Percentiles rank a stretch among this genome's conserved stretches.
phyloP scores from a whole-genome alignment of 2,888 invertebrate species.

The Crossocerus cetratus region DNA sequence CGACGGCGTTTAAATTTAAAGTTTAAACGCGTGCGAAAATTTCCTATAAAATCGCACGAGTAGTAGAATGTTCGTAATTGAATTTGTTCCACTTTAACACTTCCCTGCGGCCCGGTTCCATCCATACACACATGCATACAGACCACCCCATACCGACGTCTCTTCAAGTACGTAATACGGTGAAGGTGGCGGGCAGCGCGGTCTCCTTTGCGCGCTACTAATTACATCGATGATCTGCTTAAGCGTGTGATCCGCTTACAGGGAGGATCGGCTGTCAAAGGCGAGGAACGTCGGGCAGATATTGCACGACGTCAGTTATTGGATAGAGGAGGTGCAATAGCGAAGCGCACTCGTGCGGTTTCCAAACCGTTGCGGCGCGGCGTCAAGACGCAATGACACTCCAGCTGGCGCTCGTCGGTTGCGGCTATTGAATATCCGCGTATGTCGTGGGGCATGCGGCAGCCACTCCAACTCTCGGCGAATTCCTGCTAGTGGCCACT shows the following conservation, averaged over 20 bases:
- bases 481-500: background rate
- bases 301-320: conserved; percentile 1
- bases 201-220: conserved; percentile 2
- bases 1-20: too few species aligned
- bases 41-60: too few species aligned
- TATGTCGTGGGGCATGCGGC: background rate
- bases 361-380: background rate
- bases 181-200: background rate
- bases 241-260: conserved; percentile 12
- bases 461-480: background rate
- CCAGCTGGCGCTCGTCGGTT: conserved; percentile 24
- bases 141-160: too few species aligned
- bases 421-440: conserved; percentile 49
- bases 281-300: conserved; percentile 13
- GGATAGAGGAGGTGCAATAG: too few species aligned
- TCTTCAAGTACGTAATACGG: background rate
- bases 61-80: too few species aligned
- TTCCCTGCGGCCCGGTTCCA: too few species aligned
- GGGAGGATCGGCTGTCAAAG: conserved; percentile 44
- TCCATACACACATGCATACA: too few species aligned
- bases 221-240: conserved; percentile 33
- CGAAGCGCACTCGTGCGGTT: conserved; percentile 22
- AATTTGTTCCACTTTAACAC: too few species aligned
- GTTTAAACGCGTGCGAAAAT: too few species aligned
- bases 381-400: conserved; percentile 41